These are phyloP conservation scores for Punctoribates punctum DNA, from an alignment of 2,888 invertebrate genomes.

Conservation along the genomic window DNA sequence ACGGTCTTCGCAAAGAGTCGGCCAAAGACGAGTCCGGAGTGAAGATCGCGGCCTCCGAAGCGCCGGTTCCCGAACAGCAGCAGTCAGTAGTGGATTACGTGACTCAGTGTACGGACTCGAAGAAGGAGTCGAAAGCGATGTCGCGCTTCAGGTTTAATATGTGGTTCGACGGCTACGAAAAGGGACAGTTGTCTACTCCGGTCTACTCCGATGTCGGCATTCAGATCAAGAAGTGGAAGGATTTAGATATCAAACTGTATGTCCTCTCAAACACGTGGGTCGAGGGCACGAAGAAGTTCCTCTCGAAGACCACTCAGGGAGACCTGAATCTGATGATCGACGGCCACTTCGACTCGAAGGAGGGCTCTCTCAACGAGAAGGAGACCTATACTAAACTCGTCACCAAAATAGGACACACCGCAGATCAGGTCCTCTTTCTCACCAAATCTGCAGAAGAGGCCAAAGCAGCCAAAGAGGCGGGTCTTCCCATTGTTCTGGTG, in stretches of 20 bases:
- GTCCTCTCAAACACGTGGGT: constrained; percentile 37
- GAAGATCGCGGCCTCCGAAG: constrained; percentile 17
- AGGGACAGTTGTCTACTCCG: constrained; percentile 22
- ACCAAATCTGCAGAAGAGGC: constrained; percentile 38
- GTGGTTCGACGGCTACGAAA: constrained; percentile 42
- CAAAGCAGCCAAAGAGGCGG: constrained; percentile 34
- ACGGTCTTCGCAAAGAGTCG: background rate
- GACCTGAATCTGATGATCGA: constrained; percentile 41
- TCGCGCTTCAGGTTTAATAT: constrained; percentile 39
- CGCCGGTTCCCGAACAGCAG: background rate
- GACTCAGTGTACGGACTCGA: background rate
- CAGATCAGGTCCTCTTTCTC: constrained; percentile 33
- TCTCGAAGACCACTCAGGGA: constrained; percentile 38
- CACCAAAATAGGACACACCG: background rate
- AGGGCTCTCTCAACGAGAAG: constrained; percentile 7
- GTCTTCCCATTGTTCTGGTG: constrained; percentile 34
- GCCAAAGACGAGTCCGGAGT: constrained; percentile 14
- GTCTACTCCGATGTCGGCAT: constrained; percentile 43
- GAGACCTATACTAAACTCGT: constrained; percentile 23
- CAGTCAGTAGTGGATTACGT: constrained; percentile 27
- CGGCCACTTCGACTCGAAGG: constrained; percentile 33
- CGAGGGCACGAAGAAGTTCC: constrained; percentile 36
- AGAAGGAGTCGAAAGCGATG: constrained; percentile 13
- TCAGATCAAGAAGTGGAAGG: constrained; percentile 40
- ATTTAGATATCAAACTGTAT: constrained; percentile 38